These are phyloP conservation scores for Laterallus jamaicensis DNA, from an alignment of 2,113 vertebrate species.

Conservation along the genomic window DNA sequence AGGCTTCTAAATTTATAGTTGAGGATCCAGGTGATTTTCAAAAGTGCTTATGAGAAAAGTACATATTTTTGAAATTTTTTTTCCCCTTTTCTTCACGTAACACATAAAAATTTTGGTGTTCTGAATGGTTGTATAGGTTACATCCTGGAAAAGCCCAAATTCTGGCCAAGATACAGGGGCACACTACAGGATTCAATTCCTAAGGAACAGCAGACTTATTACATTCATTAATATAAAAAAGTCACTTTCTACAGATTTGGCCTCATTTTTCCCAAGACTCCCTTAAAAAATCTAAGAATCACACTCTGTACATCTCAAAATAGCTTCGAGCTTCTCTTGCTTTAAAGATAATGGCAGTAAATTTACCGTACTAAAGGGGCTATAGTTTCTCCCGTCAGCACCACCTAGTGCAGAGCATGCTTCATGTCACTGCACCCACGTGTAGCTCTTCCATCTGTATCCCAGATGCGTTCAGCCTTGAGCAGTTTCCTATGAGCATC, in stretches of 20 bases:
- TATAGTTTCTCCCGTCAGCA: not conserved
- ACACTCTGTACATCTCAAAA: not conserved
- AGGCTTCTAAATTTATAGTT: not conserved
- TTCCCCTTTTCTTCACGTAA: not conserved
- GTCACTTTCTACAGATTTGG: not conserved
- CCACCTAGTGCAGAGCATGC: conserved; percentile 8
- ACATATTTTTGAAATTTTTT: not conserved
- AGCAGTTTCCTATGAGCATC: not conserved
- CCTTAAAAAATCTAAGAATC: not conserved
- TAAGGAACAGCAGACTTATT: not conserved
- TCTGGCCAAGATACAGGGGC: not conserved
- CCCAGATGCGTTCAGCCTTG: not conserved
- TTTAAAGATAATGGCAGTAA: not conserved
- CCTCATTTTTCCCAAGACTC: not conserved
- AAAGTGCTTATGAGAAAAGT: not conserved
- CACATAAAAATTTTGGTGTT: not conserved
- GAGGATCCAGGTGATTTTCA: not conserved
- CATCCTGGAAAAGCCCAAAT: not conserved
- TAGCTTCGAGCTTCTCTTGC: not conserved
- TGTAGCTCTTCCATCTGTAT: not conserved
- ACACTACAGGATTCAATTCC: not conserved
- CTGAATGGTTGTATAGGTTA: not conserved
- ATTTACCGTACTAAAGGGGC: not conserved
- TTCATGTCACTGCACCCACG: not conserved
- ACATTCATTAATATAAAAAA: not conserved